phyloP scores from a whole-genome alignment of 2,113 vertebrate species.

The Oncorhynchus mykiss region DNA sequence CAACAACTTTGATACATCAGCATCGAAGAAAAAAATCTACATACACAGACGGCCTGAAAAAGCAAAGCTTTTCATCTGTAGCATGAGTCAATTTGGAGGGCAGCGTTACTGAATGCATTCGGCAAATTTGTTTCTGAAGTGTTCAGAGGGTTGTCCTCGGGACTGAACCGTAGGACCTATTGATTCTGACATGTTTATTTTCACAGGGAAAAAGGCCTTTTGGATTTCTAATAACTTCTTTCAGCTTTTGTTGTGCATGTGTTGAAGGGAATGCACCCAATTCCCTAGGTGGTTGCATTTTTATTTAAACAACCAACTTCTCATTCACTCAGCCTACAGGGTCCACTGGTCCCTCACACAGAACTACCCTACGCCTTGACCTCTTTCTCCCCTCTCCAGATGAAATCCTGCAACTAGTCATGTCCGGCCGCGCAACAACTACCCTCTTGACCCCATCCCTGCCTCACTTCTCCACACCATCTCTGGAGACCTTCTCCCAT shows the following conservation, averaged over 20 bases:
- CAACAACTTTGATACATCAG: constrained; percentile 64
- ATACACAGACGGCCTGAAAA: constrained; percentile 47
- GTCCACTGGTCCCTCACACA: too few relatives aligned
- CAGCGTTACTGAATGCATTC: constrained; percentile 50
- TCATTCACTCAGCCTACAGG: not conserved
- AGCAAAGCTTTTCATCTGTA: constrained; percentile 66
- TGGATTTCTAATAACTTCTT: constrained; percentile 49
- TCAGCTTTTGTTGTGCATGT: constrained; percentile 53
- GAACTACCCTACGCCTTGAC: too few relatives aligned
- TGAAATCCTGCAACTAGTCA: too few relatives aligned
- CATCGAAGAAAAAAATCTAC: constrained; percentile 62
- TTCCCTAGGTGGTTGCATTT: constrained; percentile 36
- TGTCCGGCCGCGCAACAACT: too few relatives aligned
- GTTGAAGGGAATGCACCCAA: constrained; percentile 54
- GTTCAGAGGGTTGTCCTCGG: constrained; percentile 59
- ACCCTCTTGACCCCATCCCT: too few relatives aligned
- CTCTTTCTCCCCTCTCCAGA: too few relatives aligned
- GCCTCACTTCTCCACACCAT: too few relatives aligned
- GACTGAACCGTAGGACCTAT: constrained; percentile 57
- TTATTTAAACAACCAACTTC: constrained; percentile 37
- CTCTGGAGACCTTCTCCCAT: too few relatives aligned
- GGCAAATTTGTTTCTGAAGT: constrained; percentile 27
- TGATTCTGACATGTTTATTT: constrained; percentile 78
- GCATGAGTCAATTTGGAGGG: constrained; percentile 67
- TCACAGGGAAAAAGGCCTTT: constrained; percentile 45